Conservation (phyloP, 2,113 vertebrate species). For the Boulengeromyrus knoepffleri region DNA sequence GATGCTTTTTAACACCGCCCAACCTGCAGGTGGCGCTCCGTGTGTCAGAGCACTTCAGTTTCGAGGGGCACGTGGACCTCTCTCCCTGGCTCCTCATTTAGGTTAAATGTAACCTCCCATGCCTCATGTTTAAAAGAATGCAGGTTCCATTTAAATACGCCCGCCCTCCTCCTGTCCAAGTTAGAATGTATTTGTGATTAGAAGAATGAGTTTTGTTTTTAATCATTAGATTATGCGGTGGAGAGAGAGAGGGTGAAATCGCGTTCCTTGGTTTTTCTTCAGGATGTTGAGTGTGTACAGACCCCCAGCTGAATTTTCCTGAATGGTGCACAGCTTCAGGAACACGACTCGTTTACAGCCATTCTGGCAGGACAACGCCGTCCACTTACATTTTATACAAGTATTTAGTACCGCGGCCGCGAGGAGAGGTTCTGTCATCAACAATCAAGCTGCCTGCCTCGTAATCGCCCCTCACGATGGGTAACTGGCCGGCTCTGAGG, state of each 20-base stretch:
- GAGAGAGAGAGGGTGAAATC: neutral
- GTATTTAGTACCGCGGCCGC: neutral
- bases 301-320: neutral
- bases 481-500: neutral
- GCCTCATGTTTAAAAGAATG: neutral
- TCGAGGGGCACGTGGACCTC: neutral
- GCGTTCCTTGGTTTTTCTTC: neutral
- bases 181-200: conserved; percentile 15
- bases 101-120: neutral
- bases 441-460: neutral
- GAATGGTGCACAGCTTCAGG: neutral
- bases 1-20: neutral
- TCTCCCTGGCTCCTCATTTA: neutral
- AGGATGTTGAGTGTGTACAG: neutral
- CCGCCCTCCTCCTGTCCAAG: neutral
- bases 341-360: neutral
- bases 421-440: neutral
- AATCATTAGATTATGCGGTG: neutral
- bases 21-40: neutral
- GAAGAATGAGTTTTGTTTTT: neutral
- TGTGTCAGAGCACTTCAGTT: neutral
- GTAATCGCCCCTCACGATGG: neutral
- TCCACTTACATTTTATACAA: neutral
- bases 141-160: neutral
- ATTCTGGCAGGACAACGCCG: neutral